Percentiles rank a stretch among this genome's conserved stretches.
Conservation (phyloP, 2,113 vertebrate species). For the Mesocricetus auratus region DNA sequence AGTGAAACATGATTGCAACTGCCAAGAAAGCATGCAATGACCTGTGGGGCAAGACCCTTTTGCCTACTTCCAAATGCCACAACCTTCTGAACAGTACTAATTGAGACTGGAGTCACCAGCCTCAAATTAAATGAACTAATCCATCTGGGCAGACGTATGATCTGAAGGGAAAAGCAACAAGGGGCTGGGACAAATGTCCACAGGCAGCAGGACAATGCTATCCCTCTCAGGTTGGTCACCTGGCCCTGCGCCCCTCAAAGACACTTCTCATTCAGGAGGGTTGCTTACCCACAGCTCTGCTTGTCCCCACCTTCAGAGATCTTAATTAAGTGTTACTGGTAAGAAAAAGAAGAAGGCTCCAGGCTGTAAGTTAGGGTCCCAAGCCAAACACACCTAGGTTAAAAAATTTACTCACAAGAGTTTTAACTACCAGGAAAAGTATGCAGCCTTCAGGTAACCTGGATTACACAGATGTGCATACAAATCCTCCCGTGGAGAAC, state of each 20-base stretch:
- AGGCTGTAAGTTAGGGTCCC: neutral
- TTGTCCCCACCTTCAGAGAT: neutral
- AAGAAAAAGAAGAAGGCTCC: neutral
- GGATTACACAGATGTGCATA: neutral
- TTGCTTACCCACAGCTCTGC: neutral
- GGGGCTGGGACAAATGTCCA: neutral
- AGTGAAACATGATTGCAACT: conserved; percentile 14
- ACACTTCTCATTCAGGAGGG: no score
- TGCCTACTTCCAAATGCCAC: neutral
- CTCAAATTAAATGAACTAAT: conserved; percentile 34
- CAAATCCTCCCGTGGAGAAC: neutral
- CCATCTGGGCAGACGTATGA: neutral
- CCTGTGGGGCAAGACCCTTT: neutral
- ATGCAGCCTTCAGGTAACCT: neutral
- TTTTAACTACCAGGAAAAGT: neutral
- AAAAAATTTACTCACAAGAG: neutral
- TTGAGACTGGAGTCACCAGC: conserved; percentile 7
- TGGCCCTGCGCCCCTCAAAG: neutral
- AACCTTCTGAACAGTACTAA: conserved; percentile 18
- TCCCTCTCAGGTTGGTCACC: neutral
- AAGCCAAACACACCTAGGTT: neutral
- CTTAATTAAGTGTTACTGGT: neutral
- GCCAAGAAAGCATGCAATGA: neutral
- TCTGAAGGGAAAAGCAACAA: neutral
- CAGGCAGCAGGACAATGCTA: neutral